Evolutionary conservation across 1,140 invertebrate species (phyloP), one percentile per base, ranked within the genome.

Genomic region (Diorhabda sublineata): DNA sequence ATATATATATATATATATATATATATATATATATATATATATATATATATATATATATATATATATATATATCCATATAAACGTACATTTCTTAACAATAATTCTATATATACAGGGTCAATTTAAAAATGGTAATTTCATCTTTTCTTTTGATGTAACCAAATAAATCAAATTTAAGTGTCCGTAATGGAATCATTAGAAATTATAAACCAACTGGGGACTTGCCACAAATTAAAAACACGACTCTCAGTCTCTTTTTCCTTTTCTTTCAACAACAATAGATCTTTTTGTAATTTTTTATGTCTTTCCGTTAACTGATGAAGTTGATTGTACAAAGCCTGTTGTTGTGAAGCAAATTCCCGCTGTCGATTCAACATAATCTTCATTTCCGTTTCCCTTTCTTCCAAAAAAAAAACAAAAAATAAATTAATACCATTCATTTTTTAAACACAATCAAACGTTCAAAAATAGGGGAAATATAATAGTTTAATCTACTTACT

Each of bases 201-300:
- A 41, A 79, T 76, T 69, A 79, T 71, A 70, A 79, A 81, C 69
- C 73, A 77, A 67, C 79, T 81, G 11, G 80, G 80, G 4, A 81
- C 76, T 62, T 79, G 75, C 77, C 76, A 81, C 11, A 81, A 70
- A 60, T 77, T 72, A 45, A 73, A 76, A 41, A 80, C 73, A 44
- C 74, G 73, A 6, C 70, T 68, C 69, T 81, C 78, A 60, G 81
- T 73, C 42, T 74, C 71, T 65, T 70, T 77, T 66, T 80, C 79
- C 11, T 73, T 68, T 58, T 80, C 72, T 60, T 77, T 78, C 64
- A 78, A 69, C 6, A 56, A 52, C 8, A 71, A 45, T 11, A 81
- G 64, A 58, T 79, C 76, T 68, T 73, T 78, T 63, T 75, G 76
- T 26, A 82, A 68, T 67, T 76, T 76, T 52, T 58, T 69, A 58